A percentile compares a stretch with the other conserved stretches of the same genome.
Conservation (phyloP, 2,113 vertebrate genomes). For the Tetraodon nigroviridis region DNA sequence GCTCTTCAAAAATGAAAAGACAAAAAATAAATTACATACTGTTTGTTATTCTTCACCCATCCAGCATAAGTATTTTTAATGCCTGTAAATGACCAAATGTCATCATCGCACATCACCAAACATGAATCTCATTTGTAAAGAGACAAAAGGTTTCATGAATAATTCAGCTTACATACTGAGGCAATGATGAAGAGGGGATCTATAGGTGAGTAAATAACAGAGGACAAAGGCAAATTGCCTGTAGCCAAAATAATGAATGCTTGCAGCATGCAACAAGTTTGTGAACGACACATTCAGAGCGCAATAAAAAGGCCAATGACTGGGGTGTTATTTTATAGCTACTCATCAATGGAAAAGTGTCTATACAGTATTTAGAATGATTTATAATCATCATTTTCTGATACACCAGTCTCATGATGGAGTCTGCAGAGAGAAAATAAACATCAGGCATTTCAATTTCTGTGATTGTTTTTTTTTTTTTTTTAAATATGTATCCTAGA, state of each 20-base stretch:
- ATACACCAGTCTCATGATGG: background rate
- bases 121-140: slow-evolving; percentile 8
- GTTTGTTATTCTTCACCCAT: too few species aligned
- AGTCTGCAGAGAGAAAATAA: too few species aligned
- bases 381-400: slow-evolving; percentile 22
- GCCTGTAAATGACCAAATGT: background rate
- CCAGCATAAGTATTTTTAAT: too few species aligned
- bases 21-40: too few species aligned
- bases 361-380: slow-evolving; percentile 18
- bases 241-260: background rate
- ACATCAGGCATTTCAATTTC: too few species aligned
- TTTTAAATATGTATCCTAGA: background rate
- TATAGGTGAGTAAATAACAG: background rate
- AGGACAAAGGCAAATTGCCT: slow-evolving; percentile 6
- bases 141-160: slow-evolving; percentile 17
- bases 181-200: slow-evolving; percentile 17
- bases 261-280: background rate
- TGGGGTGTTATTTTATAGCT: slow-evolving; percentile 35
- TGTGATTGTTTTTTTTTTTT: too few species aligned
- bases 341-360: slow-evolving; percentile 37
- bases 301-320: slow-evolving; percentile 19
- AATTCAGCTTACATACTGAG: slow-evolving; percentile 16
- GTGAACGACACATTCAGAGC: slow-evolving; percentile 18
- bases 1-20: too few species aligned
- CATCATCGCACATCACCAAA: slow-evolving; percentile 1